Evolutionary conservation across 2,888 invertebrate species (phyloP).

Genomic region (Adela reaumurella): DNA sequence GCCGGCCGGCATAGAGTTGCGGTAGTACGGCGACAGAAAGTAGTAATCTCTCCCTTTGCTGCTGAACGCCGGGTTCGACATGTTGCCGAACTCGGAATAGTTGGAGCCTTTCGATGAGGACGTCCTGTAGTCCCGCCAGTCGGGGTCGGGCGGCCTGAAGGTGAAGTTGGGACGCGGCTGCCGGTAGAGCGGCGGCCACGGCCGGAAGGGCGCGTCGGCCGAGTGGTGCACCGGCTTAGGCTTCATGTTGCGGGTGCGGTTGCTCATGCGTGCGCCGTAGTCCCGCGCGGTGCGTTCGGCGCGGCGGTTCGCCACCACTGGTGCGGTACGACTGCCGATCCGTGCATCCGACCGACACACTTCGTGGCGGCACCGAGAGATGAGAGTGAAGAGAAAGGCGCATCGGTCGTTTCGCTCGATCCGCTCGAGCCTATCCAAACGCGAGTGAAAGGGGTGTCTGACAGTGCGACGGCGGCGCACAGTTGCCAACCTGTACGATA

Average conservation of each 20-base stretch:
- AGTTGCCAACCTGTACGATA: too few species aligned
- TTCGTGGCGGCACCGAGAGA: conserved; percentile 32
- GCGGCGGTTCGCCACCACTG: conserved; percentile 46
- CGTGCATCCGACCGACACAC: conserved; percentile 32
- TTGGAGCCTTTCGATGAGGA: conserved; percentile 41
- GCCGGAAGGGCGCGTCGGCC: conserved; percentile 52
- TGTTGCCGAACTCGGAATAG: conserved; percentile 47
- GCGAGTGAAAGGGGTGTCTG: conserved; percentile 53
- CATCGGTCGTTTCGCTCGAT: conserved; percentile 38
- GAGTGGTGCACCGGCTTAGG: conserved; percentile 55
- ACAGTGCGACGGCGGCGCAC: not conserved
- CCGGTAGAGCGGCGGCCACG: conserved; percentile 65
- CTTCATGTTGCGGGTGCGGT: conserved; percentile 60
- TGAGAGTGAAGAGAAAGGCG: conserved; percentile 49
- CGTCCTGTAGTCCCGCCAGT: conserved; percentile 45
- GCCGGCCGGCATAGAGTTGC: conserved; percentile 60
- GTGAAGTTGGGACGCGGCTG: conserved; percentile 47
- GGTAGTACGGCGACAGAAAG: conserved; percentile 66
- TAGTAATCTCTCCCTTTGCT: conserved; percentile 53
- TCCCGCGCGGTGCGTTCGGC: conserved; percentile 46
- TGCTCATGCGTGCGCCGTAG: conserved; percentile 39
- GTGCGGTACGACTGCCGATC: conserved; percentile 28
- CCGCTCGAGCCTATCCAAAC: conserved; percentile 41
- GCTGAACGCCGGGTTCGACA: conserved; percentile 47
- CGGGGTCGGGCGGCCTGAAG: conserved; percentile 49